Conservation (phyloP, 2,113 vertebrate species). For the Syngnathus typhle region DNA sequence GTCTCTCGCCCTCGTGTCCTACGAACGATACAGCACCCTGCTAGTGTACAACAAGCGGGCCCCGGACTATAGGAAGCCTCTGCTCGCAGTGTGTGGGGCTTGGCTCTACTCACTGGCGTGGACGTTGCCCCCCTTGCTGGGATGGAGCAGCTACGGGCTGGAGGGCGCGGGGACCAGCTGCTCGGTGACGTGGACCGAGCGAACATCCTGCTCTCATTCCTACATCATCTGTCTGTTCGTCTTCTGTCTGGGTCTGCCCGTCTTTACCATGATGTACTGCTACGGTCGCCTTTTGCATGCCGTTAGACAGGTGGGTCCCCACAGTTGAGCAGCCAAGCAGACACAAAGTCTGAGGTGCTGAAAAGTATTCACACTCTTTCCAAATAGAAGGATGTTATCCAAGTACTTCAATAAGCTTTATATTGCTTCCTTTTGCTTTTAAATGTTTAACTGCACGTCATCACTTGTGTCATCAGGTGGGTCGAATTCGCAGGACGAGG, state of each 20-base stretch:
- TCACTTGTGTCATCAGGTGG: constrained; percentile 59
- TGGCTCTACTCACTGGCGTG: constrained; percentile 84
- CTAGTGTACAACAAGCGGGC: constrained; percentile 74
- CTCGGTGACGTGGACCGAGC: constrained; percentile 78
- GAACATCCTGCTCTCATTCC: constrained; percentile 66
- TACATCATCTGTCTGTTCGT: constrained; percentile 84
- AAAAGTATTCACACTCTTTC: neutral
- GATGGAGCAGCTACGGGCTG: constrained; percentile 82
- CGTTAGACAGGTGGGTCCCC: constrained; percentile 75
- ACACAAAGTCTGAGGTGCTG: neutral
- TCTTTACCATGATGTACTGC: constrained; percentile 80
- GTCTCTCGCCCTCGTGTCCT: constrained; percentile 81
- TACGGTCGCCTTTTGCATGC: constrained; percentile 76
- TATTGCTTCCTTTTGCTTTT: neutral
- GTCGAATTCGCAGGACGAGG: constrained; percentile 73
- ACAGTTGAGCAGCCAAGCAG: neutral
- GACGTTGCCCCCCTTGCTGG: constrained; percentile 81
- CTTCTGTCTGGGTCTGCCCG: constrained; percentile 79
- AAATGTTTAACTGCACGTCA: neutral
- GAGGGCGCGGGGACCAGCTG: constrained; percentile 84
- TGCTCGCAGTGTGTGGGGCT: constrained; percentile 73
- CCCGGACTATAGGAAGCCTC: constrained; percentile 67
- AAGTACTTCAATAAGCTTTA: neutral
- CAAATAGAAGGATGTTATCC: neutral
- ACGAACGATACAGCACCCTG: constrained; percentile 82